A percentile compares a stretch with the other conserved stretches of the same genome.
phyloP scores from a whole-genome alignment of 2,888 invertebrate species.

The Aplocera efformata region DNA sequence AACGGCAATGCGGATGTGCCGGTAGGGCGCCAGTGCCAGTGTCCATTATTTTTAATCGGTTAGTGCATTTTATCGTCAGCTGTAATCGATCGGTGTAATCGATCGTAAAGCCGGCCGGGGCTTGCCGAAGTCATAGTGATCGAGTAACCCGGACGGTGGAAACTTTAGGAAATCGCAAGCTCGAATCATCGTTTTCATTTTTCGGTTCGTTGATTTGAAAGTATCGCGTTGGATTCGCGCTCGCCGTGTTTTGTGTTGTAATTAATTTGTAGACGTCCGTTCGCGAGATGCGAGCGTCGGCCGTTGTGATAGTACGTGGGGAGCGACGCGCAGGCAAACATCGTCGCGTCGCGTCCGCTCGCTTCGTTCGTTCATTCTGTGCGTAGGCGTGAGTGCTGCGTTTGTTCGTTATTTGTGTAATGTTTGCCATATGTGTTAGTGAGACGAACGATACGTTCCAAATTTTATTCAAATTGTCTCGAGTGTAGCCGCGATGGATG shows the following conservation, averaged over 20 bases:
- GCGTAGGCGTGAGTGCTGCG: constrained; percentile 35
- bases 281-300: constrained; percentile 16
- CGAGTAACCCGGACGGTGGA: constrained; percentile 7
- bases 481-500: constrained; percentile 42
- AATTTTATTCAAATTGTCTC: constrained; percentile 53
- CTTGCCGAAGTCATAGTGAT: constrained; percentile 36
- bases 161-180: constrained; percentile 46
- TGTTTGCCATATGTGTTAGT: constrained; percentile 76
- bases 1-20: constrained; percentile 33
- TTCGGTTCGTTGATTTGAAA: constrained; percentile 35
- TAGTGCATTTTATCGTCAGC: constrained; percentile 49
- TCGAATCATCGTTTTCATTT: constrained; percentile 45
- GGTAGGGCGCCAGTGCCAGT: constrained; percentile 61
- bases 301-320: constrained; percentile 11
- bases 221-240: constrained; percentile 36
- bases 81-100: constrained; percentile 14
- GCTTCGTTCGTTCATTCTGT: constrained; percentile 32
- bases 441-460: constrained; percentile 71
- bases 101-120: constrained; percentile 7
- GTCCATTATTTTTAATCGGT: constrained; percentile 53
- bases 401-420: constrained; percentile 47
- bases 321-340: constrained; percentile 3
- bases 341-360: constrained; percentile 12
- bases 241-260: constrained; percentile 40
- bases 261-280: constrained; percentile 41